Evolutionary conservation across 2,888 invertebrate species (phyloP).

Genomic region (Lepidochrysops patricia): DNA sequence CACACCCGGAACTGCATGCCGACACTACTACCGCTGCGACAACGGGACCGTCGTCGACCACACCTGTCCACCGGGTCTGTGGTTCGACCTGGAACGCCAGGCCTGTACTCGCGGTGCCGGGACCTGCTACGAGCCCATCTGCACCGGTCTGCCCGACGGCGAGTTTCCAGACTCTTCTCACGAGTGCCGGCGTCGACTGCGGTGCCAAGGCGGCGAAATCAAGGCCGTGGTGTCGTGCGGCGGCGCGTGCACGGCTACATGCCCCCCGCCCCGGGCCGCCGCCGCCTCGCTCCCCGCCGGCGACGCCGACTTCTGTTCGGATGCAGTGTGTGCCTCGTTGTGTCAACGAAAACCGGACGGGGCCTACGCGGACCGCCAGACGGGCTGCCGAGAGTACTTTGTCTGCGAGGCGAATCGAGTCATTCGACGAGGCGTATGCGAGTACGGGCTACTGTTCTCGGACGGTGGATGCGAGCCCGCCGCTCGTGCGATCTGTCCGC

Average conservation of each 20-base stretch:
- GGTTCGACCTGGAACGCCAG: constrained; percentile 72
- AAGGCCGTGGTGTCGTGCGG: constrained; percentile 49
- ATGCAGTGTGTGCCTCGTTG: constrained; percentile 61
- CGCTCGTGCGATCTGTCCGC: constrained; percentile 54
- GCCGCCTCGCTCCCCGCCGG: constrained; percentile 64
- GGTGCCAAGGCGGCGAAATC: constrained; percentile 65
- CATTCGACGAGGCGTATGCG: constrained; percentile 71
- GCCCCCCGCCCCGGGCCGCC: constrained; percentile 56
- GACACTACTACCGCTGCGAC: constrained; percentile 73
- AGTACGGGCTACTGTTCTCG: constrained; percentile 66
- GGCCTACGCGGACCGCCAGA: constrained; percentile 70
- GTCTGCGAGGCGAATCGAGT: constrained; percentile 71
- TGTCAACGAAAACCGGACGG: constrained; percentile 70
- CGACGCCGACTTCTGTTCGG: constrained; percentile 67
- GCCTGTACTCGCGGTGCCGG: constrained; percentile 70
- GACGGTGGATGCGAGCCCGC: constrained; percentile 68
- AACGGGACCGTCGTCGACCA: constrained; percentile 61
- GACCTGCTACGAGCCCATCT: constrained; percentile 75
- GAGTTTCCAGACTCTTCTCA: constrained; percentile 74
- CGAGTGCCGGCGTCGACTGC: constrained; percentile 67
- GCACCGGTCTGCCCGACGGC: constrained; percentile 73
- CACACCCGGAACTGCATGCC: constrained; percentile 73
- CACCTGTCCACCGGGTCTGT: constrained; percentile 68
- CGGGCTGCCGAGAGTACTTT: constrained; percentile 74
- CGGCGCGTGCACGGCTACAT: constrained; percentile 37